Evolutionary conservation across 2,888 invertebrate genomes (phyloP), one percentile per base, ranked within the genome.

Genomic region (Diabrotica balteata): DNA sequence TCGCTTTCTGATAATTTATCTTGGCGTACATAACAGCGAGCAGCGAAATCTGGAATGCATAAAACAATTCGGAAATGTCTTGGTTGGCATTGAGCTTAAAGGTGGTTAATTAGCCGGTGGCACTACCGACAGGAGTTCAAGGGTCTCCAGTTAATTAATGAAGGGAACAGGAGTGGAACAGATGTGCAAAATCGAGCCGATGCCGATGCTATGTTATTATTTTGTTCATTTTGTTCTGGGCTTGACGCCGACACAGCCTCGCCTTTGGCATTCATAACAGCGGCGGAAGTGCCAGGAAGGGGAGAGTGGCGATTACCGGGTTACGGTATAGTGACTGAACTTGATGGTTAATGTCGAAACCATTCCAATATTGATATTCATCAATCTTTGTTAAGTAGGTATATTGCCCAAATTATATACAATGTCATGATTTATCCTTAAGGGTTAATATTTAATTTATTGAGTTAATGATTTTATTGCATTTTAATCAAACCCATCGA

Each of bases 101-200:
- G 69, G 69, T 67, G 60, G 58, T 61, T 64, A 70, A 70, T 70
- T 70, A 70, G 59, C 63, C 64, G 62, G 60, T 68, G 47, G 60
- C 54, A 50, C 49, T 51, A 57, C 57, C 59, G 52, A 47, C 8
- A 58, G n/a, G 45, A 8, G 63, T 70, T 67, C 67, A 62, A 68
- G 68, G 68, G 66, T 57, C 63, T 65, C 61, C 66, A 63, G 66
- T 71, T 71, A 71, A 71, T 71, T 68, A 71, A 71, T 68, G 63
- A 58, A 49, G 46, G 54, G 69, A 51, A 52, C 43, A 70, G 62
- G 66, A 68, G 65, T 57, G 59, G 52, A 72, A 66, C 73, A 71
- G 67, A 73, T 73, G 73, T 71, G 65, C 67, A 67, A 70, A 70
- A 71, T 68, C 66, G 72, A 71, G 63, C 67, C 66, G 59, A 66